phyloP scores from a whole-genome alignment of 2,113 vertebrate species.

The Corapipo altera region DNA sequence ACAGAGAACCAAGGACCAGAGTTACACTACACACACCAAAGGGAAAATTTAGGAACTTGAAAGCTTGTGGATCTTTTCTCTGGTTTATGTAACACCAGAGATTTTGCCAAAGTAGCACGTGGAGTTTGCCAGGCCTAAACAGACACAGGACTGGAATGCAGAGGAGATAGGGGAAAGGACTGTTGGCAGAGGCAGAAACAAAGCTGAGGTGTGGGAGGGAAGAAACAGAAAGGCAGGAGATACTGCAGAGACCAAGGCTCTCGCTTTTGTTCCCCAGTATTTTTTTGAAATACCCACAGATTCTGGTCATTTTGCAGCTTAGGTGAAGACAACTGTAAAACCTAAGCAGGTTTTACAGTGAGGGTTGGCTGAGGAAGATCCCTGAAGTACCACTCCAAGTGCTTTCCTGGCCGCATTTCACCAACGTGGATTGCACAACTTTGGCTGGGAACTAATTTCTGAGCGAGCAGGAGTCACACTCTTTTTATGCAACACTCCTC shows the following conservation, averaged over 20 bases:
- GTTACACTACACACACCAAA: neutral
- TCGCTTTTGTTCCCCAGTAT: neutral
- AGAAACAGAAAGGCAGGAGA: neutral
- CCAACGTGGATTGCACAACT: neutral
- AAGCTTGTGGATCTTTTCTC: neutral
- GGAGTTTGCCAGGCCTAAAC: neutral
- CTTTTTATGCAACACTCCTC: neutral
- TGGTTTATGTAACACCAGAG: neutral
- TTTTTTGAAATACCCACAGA: neutral
- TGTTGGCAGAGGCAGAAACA: neutral
- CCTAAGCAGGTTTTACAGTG: neutral
- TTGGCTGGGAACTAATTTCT: neutral
- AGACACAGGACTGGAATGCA: neutral
- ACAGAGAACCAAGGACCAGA: neutral
- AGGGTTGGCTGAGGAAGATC: neutral
- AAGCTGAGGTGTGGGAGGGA: neutral
- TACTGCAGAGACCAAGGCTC: neutral
- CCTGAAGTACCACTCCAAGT: neutral
- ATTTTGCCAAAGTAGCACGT: neutral
- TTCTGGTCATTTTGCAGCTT: neutral
- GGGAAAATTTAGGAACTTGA: neutral
- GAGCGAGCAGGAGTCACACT: neutral
- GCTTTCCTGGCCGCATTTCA: neutral
- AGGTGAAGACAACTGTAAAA: neutral
- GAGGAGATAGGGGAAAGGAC: neutral